These are phyloP conservation scores for Synaphobranchus kaupii DNA, from an alignment of 2,797 vertebrate species.

Conservation along the genomic window DNA sequence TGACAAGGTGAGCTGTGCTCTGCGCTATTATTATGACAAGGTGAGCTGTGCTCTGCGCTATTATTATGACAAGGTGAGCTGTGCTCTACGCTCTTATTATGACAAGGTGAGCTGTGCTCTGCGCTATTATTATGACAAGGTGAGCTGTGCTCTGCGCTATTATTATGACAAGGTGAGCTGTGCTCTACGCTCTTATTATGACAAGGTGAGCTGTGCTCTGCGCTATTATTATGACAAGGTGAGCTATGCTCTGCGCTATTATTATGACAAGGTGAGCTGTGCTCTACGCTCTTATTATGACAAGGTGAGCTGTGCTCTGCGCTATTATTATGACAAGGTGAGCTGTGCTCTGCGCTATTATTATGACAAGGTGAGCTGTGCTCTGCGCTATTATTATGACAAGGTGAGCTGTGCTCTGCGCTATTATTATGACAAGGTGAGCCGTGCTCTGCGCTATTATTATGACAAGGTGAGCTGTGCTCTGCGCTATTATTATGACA, in stretches of 20 bases:
- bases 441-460: too few relatives aligned
- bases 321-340: not conserved
- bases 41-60: not conserved
- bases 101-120: constrained; percentile 96
- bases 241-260: too few relatives aligned
- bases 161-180: too few relatives aligned
- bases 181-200: too few relatives aligned
- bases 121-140: too few relatives aligned
- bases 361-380: not conserved
- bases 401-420: not conserved
- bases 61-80: not conserved
- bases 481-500: too few relatives aligned
- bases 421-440: not conserved
- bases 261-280: constrained; percentile 96
- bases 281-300: constrained; percentile 97
- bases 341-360: too few relatives aligned
- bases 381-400: not conserved
- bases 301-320: constrained; percentile 76
- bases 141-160: not conserved
- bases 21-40: not conserved
- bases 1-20: not conserved
- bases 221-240: too few relatives aligned
- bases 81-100: not conserved
- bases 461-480: too few relatives aligned
- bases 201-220: too few relatives aligned